Base-by-base conservation (phyloP, 1,140 invertebrate species). In the Tetranychus cinnabarinus region DNA sequence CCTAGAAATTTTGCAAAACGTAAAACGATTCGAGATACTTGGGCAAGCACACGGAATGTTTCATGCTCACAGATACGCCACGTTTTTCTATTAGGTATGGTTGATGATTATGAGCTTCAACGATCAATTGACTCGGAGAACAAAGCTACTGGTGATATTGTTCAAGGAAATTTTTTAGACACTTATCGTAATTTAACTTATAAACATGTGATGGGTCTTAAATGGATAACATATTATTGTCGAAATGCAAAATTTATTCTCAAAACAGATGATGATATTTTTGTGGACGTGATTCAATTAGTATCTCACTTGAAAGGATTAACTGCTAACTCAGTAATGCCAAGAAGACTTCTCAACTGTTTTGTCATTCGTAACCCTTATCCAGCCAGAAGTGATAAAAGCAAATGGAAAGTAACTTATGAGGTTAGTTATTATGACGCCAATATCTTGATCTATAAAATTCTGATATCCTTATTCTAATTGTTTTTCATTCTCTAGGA, bases 231-330 rank as follows among this genome's bases (percentile, higher is more conserved):
- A 13, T 66, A 68, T 10, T 72, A 77, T 34, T 64, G 82, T 86
- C 54, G 81, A 86, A 71, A 78, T 79, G 76, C 79, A 1, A 73
- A 79, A 62, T 85, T 79, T 67, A 77, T 90, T 23, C 76, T 91
- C 6, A 92, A 92, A 77, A 80, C 86, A 68, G 87, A 92, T 70
- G 86, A 91, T 72, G 87, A 91, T 69, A 83, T 83, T 59, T 79
- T 86, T 37, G 76, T 88, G 33, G 82, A 88, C 72, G 68, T 88
- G 50, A 75, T 78, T 61, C 76, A 75, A 39, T 70, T 87, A 65
- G 63, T 80, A 33, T 74, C 77, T 61, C 81, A 82, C 71, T 68
- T 88, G 7, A 76, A 69, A 46, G 64, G 64, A 1, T 52, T 31
- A 31, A 37, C 12, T 31, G 64, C 65, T 58, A 64, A 66, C 13